Percentiles rank a stretch among this genome's conserved stretches.
These are phyloP conservation scores for Sylvilagus bachmani DNA, from an alignment of 2,113 vertebrate species.

Conservation along the genomic window DNA sequence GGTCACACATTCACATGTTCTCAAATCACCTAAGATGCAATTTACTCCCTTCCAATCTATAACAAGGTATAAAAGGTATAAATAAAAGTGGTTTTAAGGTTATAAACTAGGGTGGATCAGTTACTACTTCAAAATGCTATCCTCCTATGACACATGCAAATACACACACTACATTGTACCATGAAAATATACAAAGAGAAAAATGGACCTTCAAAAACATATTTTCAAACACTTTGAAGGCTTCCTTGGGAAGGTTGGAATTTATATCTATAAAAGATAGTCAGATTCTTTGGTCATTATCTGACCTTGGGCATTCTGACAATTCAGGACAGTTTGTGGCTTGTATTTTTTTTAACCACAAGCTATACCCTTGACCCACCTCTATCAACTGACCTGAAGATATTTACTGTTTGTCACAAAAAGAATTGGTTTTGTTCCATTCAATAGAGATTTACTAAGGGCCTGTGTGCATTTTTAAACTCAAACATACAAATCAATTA, in stretches of 20 bases:
- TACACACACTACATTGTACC: neutral
- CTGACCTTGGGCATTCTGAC: neutral
- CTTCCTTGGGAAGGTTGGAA: neutral
- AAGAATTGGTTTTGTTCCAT: conserved; percentile 54
- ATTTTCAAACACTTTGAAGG: conserved; percentile 30
- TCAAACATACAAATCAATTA: conserved; percentile 76
- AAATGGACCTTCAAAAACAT: neutral
- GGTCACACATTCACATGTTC: no score
- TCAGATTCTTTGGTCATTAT: neutral
- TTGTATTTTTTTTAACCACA: neutral
- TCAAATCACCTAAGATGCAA: neutral
- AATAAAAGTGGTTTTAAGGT: conserved; percentile 13
- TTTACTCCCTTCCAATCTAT: neutral
- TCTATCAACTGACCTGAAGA: neutral
- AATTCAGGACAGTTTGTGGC: neutral
- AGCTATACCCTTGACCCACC: neutral
- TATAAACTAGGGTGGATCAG: neutral
- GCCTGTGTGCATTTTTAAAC: conserved; percentile 50
- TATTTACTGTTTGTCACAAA: conserved; percentile 35
- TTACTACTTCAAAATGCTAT: neutral
- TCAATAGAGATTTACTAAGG: conserved; percentile 50
- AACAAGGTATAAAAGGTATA: neutral
- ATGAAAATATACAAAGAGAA: neutral
- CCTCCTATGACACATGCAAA: neutral
- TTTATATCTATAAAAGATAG: neutral